phyloP scores from a whole-genome alignment of 2,888 invertebrate genomes.

The Homarus gammarus region DNA sequence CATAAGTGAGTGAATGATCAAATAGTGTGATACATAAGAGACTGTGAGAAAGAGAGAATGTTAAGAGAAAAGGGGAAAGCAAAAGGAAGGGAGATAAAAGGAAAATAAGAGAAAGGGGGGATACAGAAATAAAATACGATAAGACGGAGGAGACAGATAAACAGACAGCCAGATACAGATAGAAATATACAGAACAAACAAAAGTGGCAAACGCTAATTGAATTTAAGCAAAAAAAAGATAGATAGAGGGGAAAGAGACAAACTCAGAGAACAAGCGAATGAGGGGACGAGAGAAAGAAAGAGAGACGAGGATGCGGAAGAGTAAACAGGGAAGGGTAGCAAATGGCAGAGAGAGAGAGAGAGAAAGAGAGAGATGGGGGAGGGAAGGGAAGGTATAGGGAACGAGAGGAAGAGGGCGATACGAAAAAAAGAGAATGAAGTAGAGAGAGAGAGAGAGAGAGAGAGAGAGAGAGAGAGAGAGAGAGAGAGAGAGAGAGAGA shows the following conservation, averaged over 20 bases:
- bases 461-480: neutral
- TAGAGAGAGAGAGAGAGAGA: slow-evolving; percentile 9
- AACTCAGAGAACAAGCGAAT: neutral
- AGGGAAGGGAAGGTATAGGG: too few species aligned
- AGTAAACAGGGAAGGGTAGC: neutral
- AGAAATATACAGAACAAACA: neutral
- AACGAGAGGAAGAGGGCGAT: too few species aligned
- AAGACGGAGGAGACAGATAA: neutral
- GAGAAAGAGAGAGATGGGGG: neutral
- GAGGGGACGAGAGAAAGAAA: neutral
- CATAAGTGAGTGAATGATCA: too few species aligned
- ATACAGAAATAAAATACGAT: neutral
- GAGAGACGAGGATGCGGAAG: neutral
- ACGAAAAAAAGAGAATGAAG: too few species aligned
- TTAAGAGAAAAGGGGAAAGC: too few species aligned
- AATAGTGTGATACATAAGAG: too few species aligned
- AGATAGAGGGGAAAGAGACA: neutral
- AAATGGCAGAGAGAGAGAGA: neutral
- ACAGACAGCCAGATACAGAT: neutral
- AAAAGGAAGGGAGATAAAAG: neutral
- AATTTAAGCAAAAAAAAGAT: neutral
- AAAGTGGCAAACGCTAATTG: too few species aligned
- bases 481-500: slow-evolving; percentile 18
- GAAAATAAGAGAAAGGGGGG: neutral
- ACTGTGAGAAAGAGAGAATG: too few species aligned